Base-by-base conservation (phyloP, 92 coral and sea anemone species). In the Actinostola sp. region DNA sequence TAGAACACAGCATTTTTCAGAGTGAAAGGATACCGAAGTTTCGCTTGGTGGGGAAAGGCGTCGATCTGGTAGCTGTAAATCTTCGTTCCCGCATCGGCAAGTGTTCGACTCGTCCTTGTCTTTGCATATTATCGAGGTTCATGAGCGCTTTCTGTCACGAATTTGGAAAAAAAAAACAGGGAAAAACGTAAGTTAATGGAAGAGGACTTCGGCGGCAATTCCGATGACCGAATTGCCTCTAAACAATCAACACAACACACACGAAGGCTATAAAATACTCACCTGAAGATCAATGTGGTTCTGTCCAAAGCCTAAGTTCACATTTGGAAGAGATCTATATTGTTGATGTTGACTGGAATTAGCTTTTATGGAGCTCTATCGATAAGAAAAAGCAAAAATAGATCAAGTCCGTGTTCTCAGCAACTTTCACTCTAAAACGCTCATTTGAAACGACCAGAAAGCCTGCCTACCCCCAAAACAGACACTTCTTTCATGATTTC, bases 401-500 rank as follows among this genome's bases (percentile, higher is more conserved):
- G 44, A 57, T 77, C 71, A 70, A 38, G 68, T 63, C 52, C 66
- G 51, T 50, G 62, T 66, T 61, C 52, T 52, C 25, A 49, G 32
- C 32, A 25, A 48, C 46, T 19, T 68, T 41, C 51, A 34, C 74
- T 50, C 24, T 28, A 68, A 68, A 68, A 28, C 33, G 31, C 57
- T 17, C 48, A 19, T 50, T 48, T 1, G 10, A 67, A 68, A 68
- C 74, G 30, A 55, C 75, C 53, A 53, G 32, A 53, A 35, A 63
- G 34, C 54, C 63, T 59, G 62, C 75, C 51, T 84, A 93, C 98
- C 88, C 85, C 95, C 10, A 93, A 86, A 52, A 80, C 79, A 41
- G 99, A 88, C 84, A 95, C 85, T 63, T 95, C 99, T 73, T 95
- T 89, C 99, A 95, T 95, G 53, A 95, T 92, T 82, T 95, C 93